Evolutionary conservation across 1,140 invertebrate genomes (phyloP).

Genomic region (Microplitis demolitor): DNA sequence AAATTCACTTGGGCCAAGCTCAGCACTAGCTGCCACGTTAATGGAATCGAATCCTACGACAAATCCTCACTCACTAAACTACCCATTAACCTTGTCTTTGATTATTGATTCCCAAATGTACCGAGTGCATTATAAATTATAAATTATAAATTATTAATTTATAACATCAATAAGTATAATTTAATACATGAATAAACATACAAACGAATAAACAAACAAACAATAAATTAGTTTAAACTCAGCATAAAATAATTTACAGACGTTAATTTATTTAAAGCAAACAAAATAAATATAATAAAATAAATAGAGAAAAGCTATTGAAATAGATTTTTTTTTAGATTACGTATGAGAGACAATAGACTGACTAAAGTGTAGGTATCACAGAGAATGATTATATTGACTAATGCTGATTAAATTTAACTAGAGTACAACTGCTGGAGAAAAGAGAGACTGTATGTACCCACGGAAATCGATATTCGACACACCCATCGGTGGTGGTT

Average conservation of each 20-base stretch:
- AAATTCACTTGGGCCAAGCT: slow-evolving; percentile 22
- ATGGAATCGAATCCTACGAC: slow-evolving; percentile 26
- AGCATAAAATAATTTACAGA: too few species aligned
- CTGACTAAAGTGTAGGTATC: background rate
- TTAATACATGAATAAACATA: too few species aligned
- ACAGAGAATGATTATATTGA: background rate
- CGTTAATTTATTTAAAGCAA: too few species aligned
- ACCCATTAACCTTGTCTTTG: background rate
- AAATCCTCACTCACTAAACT: background rate
- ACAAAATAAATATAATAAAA: too few species aligned
- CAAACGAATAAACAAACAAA: too few species aligned
- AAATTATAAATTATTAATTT: background rate
- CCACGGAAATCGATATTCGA: background rate
- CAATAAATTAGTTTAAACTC: too few species aligned
- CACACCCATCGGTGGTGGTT: background rate
- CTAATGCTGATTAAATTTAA: slow-evolving; percentile 1
- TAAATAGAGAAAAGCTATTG: too few species aligned
- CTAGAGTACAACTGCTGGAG: background rate
- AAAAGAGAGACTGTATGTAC: background rate
- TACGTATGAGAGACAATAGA: too few species aligned
- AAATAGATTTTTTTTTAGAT: too few species aligned
- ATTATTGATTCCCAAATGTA: background rate
- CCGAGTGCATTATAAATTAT: background rate
- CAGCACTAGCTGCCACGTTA: background rate
- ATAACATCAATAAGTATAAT: too few species aligned